These are phyloP conservation scores for Diorhabda carinulata DNA, from an alignment of 1,140 invertebrate species.

Conservation along the genomic window DNA sequence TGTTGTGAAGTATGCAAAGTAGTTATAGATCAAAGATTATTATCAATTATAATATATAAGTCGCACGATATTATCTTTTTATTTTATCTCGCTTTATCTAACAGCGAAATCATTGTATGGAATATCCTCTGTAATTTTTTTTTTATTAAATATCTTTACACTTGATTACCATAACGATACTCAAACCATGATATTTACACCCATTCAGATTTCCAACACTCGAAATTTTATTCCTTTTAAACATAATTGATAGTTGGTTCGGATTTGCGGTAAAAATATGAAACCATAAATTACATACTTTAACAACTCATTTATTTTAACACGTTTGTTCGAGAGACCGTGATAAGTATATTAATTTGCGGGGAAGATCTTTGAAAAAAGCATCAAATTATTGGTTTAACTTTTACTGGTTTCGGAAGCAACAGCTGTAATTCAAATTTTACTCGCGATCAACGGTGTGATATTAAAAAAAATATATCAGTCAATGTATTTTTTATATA, in stretches of 20 bases:
- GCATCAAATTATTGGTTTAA: constrained; percentile 3
- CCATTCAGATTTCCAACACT: neutral
- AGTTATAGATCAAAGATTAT: no score
- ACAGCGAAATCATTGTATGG: neutral
- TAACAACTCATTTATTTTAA: constrained; percentile 13
- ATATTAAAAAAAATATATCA: no score
- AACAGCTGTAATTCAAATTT: no score
- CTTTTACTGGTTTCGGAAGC: neutral
- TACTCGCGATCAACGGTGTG: no score
- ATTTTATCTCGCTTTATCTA: neutral
- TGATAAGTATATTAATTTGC: constrained; percentile 16
- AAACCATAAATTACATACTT: constrained; percentile 8
- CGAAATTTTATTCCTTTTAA: neutral
- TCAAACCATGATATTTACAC: neutral
- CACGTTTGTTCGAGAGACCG: constrained; percentile 5
- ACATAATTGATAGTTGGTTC: constrained; percentile 8
- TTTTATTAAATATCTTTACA: neutral
- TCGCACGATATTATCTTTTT: no score
- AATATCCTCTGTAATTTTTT: neutral
- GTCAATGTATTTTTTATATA: no score
- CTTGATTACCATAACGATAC: neutral
- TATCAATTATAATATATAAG: no score
- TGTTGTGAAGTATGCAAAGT: no score
- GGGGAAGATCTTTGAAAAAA: neutral
- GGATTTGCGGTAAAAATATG: constrained; percentile 4